Evolutionary conservation across 2,113 vertebrate genomes (phyloP).

Genomic region (Epinephelus moara): DNA sequence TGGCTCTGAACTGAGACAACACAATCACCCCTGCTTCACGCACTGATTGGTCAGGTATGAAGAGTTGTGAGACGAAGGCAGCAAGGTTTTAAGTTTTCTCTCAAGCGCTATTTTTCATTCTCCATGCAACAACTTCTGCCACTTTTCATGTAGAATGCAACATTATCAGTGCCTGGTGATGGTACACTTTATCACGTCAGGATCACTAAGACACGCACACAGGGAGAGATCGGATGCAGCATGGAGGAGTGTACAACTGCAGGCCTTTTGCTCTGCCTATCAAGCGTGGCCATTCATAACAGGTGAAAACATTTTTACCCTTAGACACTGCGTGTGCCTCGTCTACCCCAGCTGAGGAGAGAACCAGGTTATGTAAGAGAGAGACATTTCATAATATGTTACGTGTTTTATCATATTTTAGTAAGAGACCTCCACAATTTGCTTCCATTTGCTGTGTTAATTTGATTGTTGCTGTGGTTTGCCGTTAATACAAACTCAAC

Average conservation of each 20-base stretch:
- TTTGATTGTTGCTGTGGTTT: slow-evolving; percentile 36
- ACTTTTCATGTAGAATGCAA: not conserved
- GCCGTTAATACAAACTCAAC: slow-evolving; percentile 35
- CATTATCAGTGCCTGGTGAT: not conserved
- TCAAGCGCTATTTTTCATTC: not conserved
- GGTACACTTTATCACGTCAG: not conserved
- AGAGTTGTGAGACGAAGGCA: not conserved
- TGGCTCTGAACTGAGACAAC: no score
- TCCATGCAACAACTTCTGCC: not conserved
- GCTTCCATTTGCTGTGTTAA: slow-evolving; percentile 3
- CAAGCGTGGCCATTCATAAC: not conserved
- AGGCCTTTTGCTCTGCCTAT: not conserved
- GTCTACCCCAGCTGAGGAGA: not conserved
- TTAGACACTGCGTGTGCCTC: not conserved
- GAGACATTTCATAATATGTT: slow-evolving; percentile 2
- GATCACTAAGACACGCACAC: not conserved
- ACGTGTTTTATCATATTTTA: slow-evolving; percentile 22
- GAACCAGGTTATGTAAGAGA: slow-evolving; percentile 1
- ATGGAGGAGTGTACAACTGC: not conserved
- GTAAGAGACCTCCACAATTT: not conserved
- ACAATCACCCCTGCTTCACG: not conserved
- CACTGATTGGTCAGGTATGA: not conserved
- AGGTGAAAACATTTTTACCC: not conserved
- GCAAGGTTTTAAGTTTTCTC: not conserved
- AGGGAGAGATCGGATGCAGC: slow-evolving; percentile 1